Evolutionary conservation across 2,888 invertebrate genomes (phyloP), one percentile per base, ranked within the genome.

Genomic region (Meta bourneti): DNA sequence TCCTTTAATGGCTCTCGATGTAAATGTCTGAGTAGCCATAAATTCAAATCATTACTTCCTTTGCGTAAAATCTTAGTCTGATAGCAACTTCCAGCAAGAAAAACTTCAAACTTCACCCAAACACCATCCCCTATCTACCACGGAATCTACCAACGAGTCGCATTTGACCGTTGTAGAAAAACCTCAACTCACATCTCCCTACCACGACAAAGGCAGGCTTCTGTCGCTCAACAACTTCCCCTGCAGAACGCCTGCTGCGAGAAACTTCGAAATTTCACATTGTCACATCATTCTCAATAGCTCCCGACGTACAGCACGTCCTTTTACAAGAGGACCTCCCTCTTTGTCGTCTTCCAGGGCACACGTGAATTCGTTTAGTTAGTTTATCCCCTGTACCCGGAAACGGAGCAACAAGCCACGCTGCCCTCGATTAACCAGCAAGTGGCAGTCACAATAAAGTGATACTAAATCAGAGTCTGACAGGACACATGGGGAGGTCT

Each of bases 401-500:
- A 11, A 69, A 48, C 34, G n/a, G 34, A 13, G 34, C 82, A 82
- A 82, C 49, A 61, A 49, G 81, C 16, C 20, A 69, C 19, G 52
- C 70, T 7, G 19, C 70, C 48, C 71, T 34, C 19, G 51, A 6
- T 86, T 70, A 54, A 52, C 34, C 82, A 54, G 72, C 78, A 71
- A 72, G 78, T 83, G 79, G 54, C 78, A 84, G 78, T 13, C 77
- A 71, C 48, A 84, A 89, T 89, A 70, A 84, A 89, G 89, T 72
- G 78, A 72, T 19, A 34, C 78, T 89, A 89, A 89, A 89, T 89
- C 89, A 84, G 75, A 61, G 61, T 78, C 83, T 89, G 83, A 72
- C 77, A 71, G 78, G 61, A 19, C 61, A 20, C 49, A 48, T 48
- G 54, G 78, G 81, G 89, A 54, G 83, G 71, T 78, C 89, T 19